Evolutionary conservation across 2,797 vertebrate species (phyloP).

Genomic region (Hydrophis major): DNA sequence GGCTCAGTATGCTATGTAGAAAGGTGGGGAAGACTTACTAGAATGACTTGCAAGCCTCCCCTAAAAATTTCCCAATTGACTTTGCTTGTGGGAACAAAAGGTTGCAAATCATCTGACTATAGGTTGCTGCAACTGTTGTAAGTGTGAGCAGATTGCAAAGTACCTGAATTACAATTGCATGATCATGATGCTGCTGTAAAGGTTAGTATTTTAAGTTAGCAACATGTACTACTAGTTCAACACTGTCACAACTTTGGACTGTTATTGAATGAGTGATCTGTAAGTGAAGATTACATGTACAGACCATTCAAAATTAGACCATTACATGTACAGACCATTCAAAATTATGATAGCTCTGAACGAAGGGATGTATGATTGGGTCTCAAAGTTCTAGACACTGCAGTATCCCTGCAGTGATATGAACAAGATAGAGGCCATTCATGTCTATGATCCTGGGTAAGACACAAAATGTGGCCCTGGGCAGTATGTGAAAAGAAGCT

Average conservation of each 20-base stretch:
- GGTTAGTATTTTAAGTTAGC: not conserved
- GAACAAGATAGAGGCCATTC: not conserved
- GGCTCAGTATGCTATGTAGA: not conserved
- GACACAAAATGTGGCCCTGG: not conserved
- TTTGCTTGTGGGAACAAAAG: not conserved
- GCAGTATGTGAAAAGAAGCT: not conserved
- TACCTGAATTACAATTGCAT: not conserved
- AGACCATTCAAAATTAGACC: not conserved
- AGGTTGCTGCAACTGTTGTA: not conserved
- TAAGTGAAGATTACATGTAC: not conserved
- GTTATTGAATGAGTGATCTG: not conserved
- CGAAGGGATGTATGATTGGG: not conserved
- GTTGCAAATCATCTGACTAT: not conserved
- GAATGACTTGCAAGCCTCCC: not conserved
- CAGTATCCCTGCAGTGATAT: not conserved
- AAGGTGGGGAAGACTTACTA: not conserved
- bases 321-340: not conserved
- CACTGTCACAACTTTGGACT: not conserved
- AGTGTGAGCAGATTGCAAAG: not conserved
- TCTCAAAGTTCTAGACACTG: not conserved
- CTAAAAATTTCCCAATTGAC: not conserved
- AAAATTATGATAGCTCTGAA: not conserved
- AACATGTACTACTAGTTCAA: not conserved
- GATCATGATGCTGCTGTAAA: not conserved
- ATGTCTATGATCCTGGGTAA: not conserved